Conservation (phyloP, 1,140 invertebrate genomes). For the Hylaeus anthracinus region DNA sequence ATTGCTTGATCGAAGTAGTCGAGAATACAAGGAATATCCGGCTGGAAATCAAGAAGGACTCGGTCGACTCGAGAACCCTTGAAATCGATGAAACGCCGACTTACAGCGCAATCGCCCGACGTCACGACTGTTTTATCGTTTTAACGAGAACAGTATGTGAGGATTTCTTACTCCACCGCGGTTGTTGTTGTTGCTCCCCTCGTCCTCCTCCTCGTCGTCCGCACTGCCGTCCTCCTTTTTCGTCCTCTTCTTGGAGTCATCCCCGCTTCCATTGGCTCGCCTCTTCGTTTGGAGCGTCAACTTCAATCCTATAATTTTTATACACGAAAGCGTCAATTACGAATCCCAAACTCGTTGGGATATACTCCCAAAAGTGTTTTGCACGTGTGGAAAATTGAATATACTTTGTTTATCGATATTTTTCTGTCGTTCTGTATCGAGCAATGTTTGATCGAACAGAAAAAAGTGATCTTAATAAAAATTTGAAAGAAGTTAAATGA, state of each 20-base stretch:
- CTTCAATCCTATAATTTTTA: conserved; percentile 85
- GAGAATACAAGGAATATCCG: conserved; percentile 1
- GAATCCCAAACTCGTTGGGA: neutral
- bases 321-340: neutral
- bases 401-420: neutral
- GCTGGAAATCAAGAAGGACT: neutral
- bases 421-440: too few relatives aligned
- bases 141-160: conserved; percentile 51
- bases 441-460: too few relatives aligned
- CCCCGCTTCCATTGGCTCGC: conserved; percentile 85
- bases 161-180: conserved; percentile 79
- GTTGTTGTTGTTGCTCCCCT: conserved; percentile 79
- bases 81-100: conserved; percentile 40
- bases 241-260: conserved; percentile 83
- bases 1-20: neutral
- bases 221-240: conserved; percentile 84
- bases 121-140: conserved; percentile 37
- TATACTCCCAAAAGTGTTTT: conserved; percentile 29
- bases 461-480: too few relatives aligned
- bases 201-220: conserved; percentile 85
- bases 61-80: conserved; percentile 1
- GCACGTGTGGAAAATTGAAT: neutral
- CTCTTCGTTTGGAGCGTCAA: conserved; percentile 94
- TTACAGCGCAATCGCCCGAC: conserved; percentile 37
- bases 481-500: too few relatives aligned